phyloP scores from a whole-genome alignment of 2,888 invertebrate genomes.

The Melieria picta region DNA sequence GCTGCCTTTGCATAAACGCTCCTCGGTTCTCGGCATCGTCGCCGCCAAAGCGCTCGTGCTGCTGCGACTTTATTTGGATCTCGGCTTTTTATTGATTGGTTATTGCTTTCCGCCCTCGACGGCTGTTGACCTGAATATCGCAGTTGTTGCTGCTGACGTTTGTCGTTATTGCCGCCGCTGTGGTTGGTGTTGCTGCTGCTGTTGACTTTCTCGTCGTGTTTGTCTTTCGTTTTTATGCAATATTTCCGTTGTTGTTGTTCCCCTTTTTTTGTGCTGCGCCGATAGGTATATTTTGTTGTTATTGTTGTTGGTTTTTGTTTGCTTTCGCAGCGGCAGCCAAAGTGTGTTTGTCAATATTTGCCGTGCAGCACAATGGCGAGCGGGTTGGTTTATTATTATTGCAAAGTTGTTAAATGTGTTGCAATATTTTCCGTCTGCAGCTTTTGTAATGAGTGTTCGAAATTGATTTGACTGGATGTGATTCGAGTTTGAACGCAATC shows the following conservation, averaged over 20 bases:
- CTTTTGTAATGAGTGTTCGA: no score
- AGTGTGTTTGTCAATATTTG: slow-evolving; percentile 11
- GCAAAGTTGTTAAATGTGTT: no score
- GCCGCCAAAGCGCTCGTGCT: neutral
- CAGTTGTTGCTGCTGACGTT: slow-evolving; percentile 5
- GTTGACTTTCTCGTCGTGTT: neutral
- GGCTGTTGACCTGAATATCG: slow-evolving; percentile 27
- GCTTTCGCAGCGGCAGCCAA: neutral
- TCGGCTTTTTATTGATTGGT: slow-evolving; percentile 4
- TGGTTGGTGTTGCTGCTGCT: neutral
- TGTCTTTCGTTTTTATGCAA: no score
- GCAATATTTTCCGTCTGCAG: no score
- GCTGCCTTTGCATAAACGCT: slow-evolving; percentile 10
- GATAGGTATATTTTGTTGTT: no score
- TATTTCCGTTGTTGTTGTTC: no score
- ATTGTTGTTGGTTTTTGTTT: no score
- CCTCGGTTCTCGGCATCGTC: neutral
- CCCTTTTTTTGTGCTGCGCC: no score
- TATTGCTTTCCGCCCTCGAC: neutral
- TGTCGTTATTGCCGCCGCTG: neutral
- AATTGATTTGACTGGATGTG: no score
- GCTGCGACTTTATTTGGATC: neutral
- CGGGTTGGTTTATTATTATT: no score
- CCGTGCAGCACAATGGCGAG: neutral
- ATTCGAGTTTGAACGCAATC: no score